Evolutionary conservation across 2,888 invertebrate species (phyloP).

Genomic region (Gymnoscelis rufifasciata): DNA sequence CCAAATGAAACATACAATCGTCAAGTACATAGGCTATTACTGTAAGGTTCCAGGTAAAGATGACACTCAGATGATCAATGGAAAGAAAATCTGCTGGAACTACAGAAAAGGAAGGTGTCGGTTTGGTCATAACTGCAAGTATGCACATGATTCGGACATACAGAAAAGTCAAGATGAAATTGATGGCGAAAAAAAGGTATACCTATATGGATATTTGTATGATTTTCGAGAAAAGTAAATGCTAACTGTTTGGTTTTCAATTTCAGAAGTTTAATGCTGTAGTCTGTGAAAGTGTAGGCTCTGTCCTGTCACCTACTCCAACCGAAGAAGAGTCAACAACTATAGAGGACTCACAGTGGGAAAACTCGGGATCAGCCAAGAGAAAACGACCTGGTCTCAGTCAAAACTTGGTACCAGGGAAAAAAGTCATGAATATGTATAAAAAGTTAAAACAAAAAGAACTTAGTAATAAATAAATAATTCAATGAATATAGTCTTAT

Average conservation of each 20-base stretch:
- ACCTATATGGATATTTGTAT: neutral
- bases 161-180: constrained; percentile 81
- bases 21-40: constrained; percentile 78
- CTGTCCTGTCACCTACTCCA: constrained; percentile 55
- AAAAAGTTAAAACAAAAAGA: constrained; percentile 81
- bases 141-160: constrained; percentile 93
- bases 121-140: constrained; percentile 95
- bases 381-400: constrained; percentile 89
- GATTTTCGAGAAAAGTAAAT: no score
- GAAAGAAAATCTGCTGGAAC: constrained; percentile 95
- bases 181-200: constrained; percentile 77
- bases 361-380: constrained; percentile 75
- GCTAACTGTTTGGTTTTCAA: constrained; percentile 9
- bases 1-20: constrained; percentile 47
- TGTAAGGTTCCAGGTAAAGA: constrained; percentile 82
- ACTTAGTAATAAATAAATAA: constrained; percentile 34
- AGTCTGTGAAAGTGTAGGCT: constrained; percentile 64
- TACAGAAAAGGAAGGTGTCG: constrained; percentile 93
- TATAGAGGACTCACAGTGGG: constrained; percentile 68
- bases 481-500: neutral
- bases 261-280: constrained; percentile 65
- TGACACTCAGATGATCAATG: constrained; percentile 88
- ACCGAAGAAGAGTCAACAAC: constrained; percentile 42
- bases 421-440: constrained; percentile 90
- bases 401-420: constrained; percentile 87